Evolutionary conservation across 2,888 invertebrate genomes (phyloP).

Genomic region (Digitonthophagus gazella): DNA sequence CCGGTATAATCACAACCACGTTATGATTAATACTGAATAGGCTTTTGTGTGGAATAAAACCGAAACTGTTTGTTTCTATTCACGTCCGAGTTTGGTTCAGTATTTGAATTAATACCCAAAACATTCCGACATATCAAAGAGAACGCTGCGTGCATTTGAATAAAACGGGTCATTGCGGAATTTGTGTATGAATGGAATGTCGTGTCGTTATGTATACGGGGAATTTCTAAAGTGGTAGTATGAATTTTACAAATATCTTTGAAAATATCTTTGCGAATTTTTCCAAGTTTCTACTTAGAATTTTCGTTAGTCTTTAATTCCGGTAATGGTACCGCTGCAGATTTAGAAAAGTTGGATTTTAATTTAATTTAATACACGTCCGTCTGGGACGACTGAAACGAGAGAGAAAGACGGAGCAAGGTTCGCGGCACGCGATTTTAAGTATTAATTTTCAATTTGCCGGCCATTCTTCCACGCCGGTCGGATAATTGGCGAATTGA

Average conservation of each 20-base stretch:
- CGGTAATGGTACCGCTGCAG: not conserved
- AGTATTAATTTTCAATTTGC: constrained; percentile 29
- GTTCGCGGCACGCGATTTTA: constrained; percentile 27
- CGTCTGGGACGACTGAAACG: not conserved
- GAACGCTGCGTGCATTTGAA: constrained; percentile 38
- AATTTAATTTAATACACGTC: not conserved
- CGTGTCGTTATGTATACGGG: not conserved
- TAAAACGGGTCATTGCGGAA: constrained; percentile 52
- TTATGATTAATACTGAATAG: not conserved
- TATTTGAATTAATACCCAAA: not conserved
- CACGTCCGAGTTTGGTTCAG: not conserved
- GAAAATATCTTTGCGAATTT: constrained; percentile 33
- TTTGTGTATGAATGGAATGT: constrained; percentile 51
- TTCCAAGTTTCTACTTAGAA: constrained; percentile 36
- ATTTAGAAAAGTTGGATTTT: not conserved
- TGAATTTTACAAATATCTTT: too few species aligned
- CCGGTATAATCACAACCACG: not conserved
- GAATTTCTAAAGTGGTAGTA: not conserved
- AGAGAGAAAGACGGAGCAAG: not conserved
- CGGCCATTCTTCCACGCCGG: constrained; percentile 18
- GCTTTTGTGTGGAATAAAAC: not conserved
- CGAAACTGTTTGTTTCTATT: not conserved
- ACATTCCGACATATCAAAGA: not conserved
- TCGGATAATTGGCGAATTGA: constrained; percentile 27
- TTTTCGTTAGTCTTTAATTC: not conserved